A percentile compares a stretch with the other conserved stretches of the same genome.
Evolutionary conservation across 2,797 vertebrate genomes (phyloP).

Genomic region (Chrysolophus pictus): DNA sequence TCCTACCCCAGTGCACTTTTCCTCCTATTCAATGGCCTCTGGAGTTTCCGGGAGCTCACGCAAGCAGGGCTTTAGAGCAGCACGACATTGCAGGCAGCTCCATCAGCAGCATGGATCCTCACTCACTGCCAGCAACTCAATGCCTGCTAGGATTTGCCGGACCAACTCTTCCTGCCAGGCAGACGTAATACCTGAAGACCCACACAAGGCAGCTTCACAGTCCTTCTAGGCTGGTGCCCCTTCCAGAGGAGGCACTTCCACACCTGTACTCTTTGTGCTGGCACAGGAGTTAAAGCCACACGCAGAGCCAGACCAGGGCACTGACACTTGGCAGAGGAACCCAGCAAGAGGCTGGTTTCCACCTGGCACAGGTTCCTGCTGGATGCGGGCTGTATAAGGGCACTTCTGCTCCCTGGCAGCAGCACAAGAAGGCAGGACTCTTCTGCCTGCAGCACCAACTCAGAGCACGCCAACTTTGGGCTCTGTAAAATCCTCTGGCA

Average conservation of each 20-base stretch:
- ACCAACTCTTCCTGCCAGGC: neutral
- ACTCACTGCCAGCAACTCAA: neutral
- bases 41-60: neutral
- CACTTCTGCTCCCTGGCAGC: neutral
- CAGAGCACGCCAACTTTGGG: neutral
- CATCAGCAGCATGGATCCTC: neutral
- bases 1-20: neutral
- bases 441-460: neutral
- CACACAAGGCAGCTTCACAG: neutral
- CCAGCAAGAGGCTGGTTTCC: neutral
- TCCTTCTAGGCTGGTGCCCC: neutral
- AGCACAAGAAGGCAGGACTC: neutral
- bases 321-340: neutral
- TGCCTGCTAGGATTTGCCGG: neutral
- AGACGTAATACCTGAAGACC: neutral
- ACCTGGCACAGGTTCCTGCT: neutral
- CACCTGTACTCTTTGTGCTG: neutral
- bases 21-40: constrained; percentile 35
- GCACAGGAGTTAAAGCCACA: neutral
- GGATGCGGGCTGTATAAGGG: neutral
- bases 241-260: neutral
- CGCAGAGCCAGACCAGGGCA: neutral
- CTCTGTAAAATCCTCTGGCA: fast-evolving
- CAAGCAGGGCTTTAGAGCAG: fast-evolving
- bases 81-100: neutral